These are phyloP conservation scores for Arctocebus calabarensis DNA, from an alignment of 2,797 vertebrate species.

Conservation along the genomic window DNA sequence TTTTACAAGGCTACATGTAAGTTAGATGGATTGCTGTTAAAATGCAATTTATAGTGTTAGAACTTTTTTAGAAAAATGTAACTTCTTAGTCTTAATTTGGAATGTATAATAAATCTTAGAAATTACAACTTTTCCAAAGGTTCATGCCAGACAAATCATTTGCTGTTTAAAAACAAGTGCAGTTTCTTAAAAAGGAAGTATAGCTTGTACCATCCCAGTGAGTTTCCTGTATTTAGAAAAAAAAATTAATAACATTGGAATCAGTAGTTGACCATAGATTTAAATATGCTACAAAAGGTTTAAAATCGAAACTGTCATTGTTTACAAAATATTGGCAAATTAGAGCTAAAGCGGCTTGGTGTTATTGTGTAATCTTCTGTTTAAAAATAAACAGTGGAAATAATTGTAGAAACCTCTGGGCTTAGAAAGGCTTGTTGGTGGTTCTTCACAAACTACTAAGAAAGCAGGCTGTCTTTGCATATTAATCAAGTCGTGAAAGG, in stretches of 20 bases:
- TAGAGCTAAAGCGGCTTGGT: constrained; percentile 73
- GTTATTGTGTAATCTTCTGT: constrained; percentile 81
- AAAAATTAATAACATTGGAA: constrained; percentile 42
- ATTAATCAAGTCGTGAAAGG: constrained; percentile 96
- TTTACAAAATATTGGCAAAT: constrained; percentile 86
- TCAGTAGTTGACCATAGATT: constrained; percentile 53
- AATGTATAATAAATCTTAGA: constrained; percentile 44
- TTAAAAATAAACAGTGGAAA: constrained; percentile 84
- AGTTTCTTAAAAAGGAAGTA: constrained; percentile 43
- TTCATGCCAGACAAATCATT: constrained; percentile 13
- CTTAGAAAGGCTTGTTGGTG: constrained; percentile 84
- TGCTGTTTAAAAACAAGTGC: constrained; percentile 20
- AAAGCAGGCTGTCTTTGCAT: constrained; percentile 92
- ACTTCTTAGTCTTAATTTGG: constrained; percentile 55
- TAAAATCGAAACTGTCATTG: constrained; percentile 76
- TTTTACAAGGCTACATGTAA: background rate
- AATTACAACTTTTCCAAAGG: constrained; percentile 39
- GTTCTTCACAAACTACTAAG: constrained; percentile 85
- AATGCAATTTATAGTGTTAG: background rate
- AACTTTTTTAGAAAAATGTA: constrained; percentile 1
- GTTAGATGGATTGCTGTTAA: background rate
- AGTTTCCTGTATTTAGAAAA: constrained; percentile 26
- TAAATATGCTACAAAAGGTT: constrained; percentile 74
- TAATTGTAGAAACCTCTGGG: constrained; percentile 84
- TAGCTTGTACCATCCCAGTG: background rate